Percentiles rank a stretch among this genome's conserved stretches.
Conservation (phyloP, 2,113 vertebrate species). For the Bolborhynchus lineola region DNA sequence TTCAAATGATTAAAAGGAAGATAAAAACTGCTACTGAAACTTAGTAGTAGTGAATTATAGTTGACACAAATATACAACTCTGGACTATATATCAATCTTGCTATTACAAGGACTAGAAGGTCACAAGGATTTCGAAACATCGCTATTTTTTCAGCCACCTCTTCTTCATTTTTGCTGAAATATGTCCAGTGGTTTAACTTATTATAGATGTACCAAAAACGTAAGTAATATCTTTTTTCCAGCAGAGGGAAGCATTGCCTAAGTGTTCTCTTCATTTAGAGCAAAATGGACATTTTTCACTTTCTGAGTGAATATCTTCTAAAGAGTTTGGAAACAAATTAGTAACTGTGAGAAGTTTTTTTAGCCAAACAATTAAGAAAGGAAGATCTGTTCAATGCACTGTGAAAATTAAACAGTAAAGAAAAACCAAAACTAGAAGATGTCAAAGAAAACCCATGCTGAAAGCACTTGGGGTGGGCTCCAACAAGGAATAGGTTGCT, state of each 20-base stretch:
- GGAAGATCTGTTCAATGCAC: background rate
- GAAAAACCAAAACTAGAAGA: background rate
- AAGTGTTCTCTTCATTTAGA: background rate
- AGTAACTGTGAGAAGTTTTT: background rate
- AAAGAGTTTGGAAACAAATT: background rate
- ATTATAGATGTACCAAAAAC: background rate
- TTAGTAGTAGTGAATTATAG: background rate
- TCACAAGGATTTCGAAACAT: background rate
- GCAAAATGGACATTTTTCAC: background rate
- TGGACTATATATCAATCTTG: background rate
- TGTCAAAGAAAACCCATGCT: background rate
- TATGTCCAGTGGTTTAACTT: background rate
- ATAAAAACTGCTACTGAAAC: background rate
- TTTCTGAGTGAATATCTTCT: background rate
- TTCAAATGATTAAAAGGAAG: background rate
- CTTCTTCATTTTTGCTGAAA: background rate
- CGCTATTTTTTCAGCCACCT: background rate
- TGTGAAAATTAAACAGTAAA: background rate
- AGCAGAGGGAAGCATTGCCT: constrained; percentile 74
- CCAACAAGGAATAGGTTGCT: background rate
- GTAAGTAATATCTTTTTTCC: constrained; percentile 20
- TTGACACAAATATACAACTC: background rate
- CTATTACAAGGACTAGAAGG: background rate
- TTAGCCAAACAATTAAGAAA: background rate
- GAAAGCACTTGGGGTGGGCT: background rate